These are phyloP conservation scores for Melanogrammus aeglefinus DNA, from an alignment of 2,797 vertebrate genomes.

Conservation along the genomic window DNA sequence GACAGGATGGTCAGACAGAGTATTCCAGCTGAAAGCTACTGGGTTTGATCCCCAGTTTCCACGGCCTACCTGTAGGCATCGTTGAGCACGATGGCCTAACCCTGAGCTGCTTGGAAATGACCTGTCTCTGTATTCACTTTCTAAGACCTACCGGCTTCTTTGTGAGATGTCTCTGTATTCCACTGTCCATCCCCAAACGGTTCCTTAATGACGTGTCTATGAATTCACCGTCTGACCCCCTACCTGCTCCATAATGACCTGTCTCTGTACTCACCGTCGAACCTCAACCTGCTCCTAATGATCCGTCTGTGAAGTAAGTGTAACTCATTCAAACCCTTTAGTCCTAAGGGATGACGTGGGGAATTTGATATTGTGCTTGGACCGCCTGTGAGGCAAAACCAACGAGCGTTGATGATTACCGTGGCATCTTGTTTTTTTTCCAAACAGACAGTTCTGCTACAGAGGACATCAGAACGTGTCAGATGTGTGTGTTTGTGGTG, in stretches of 20 bases:
- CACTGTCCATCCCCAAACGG: not conserved
- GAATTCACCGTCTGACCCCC: not conserved
- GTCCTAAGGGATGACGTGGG: not conserved
- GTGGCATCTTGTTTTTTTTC: slow-evolving; percentile 28
- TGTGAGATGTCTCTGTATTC: not conserved
- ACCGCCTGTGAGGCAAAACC: not conserved
- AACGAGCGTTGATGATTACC: slow-evolving; percentile 47
- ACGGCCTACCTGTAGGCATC: not conserved
- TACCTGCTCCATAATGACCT: not conserved
- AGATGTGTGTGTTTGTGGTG: slow-evolving; percentile 39
- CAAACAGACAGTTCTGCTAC: slow-evolving; percentile 53
- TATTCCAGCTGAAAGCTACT: not conserved
- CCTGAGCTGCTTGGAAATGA: not conserved
- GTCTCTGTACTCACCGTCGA: not conserved
- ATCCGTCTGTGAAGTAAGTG: not conserved
- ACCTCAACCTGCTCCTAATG: not conserved
- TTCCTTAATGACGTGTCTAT: not conserved
- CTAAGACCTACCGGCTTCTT: not conserved
- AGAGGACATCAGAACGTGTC: slow-evolving; percentile 40
- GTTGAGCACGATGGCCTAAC: not conserved
- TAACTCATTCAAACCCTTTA: not conserved
- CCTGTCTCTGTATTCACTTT: not conserved
- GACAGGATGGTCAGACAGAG: not conserved
- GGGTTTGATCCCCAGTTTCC: not conserved
- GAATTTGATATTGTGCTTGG: not conserved